Percentiles rank a stretch among this genome's conserved stretches.
These are phyloP conservation scores for Litoditis marina DNA, from an alignment of 2,888 invertebrate species.

Conservation along the genomic window DNA sequence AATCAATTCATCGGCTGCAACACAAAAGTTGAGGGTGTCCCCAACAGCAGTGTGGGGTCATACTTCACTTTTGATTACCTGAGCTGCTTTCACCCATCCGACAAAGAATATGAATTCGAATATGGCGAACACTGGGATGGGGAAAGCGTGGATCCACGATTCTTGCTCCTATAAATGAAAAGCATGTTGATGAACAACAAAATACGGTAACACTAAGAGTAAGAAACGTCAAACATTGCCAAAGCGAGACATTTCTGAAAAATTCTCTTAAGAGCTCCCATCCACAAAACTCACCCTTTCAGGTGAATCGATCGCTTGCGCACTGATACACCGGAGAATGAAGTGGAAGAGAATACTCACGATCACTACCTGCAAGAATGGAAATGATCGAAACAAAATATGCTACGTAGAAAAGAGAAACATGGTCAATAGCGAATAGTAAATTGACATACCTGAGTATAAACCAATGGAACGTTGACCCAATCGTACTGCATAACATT, in stretches of 20 bases:
- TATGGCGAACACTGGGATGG: constrained; percentile 34
- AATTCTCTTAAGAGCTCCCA: background rate
- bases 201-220: too few relatives aligned
- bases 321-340: constrained; percentile 28
- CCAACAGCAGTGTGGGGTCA: too few relatives aligned
- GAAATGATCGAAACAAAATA: background rate
- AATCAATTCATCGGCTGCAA: too few relatives aligned
- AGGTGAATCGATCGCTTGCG: constrained; percentile 21
- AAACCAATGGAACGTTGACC: constrained; percentile 44
- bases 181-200: too few relatives aligned
- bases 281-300: too few relatives aligned
- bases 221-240: too few relatives aligned
- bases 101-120: constrained; percentile 41
- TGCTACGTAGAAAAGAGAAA: background rate
- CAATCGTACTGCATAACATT: constrained; percentile 46
- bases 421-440: background rate
- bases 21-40: too few relatives aligned
- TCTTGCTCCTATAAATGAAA: too few relatives aligned
- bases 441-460: constrained; percentile 40
- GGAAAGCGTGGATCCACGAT: background rate
- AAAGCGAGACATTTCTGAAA: too few relatives aligned
- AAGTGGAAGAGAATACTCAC: constrained; percentile 38
- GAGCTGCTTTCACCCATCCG: constrained; percentile 44
- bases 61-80: too few relatives aligned
- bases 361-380: constrained; percentile 31